Percentiles rank a stretch among this genome's conserved stretches.
Conservation (phyloP, 1,140 invertebrate genomes). For the Hesperophylax magnus region DNA sequence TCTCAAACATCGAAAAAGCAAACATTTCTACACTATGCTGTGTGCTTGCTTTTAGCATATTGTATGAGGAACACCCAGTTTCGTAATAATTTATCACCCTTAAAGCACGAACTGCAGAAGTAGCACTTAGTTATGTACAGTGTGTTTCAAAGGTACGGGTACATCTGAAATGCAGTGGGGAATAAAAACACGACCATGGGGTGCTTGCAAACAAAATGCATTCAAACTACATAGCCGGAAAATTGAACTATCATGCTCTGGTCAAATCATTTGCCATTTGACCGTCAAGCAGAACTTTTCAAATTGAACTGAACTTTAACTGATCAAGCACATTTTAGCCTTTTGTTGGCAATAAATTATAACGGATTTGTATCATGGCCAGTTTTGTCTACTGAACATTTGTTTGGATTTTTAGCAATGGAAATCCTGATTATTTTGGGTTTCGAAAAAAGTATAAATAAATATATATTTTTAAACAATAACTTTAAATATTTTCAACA, state of each 20-base stretch:
- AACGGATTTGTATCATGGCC: no score
- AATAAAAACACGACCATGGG: neutral
- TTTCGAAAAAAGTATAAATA: neutral
- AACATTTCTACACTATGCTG: no score
- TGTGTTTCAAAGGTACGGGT: no score
- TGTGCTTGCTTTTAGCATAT: no score
- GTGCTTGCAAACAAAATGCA: neutral
- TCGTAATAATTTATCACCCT: no score
- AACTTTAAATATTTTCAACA: no score
- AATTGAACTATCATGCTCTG: slow-evolving; percentile 13
- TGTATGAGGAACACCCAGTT: no score
- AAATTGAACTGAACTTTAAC: neutral
- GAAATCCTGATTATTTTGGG: neutral
- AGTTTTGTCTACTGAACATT: no score
- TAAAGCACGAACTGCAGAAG: no score
- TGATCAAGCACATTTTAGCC: neutral
- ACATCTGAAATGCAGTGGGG: neutral
- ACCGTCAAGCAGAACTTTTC: neutral
- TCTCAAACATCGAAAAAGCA: no score
- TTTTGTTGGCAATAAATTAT: neutral
- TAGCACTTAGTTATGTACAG: no score
- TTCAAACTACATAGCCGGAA: neutral
- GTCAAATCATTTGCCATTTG: neutral
- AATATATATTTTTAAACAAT: neutral
- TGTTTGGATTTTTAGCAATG: neutral